These are phyloP conservation scores for Prenolepis imparis DNA, from an alignment of 2,888 invertebrate species.

Conservation along the genomic window DNA sequence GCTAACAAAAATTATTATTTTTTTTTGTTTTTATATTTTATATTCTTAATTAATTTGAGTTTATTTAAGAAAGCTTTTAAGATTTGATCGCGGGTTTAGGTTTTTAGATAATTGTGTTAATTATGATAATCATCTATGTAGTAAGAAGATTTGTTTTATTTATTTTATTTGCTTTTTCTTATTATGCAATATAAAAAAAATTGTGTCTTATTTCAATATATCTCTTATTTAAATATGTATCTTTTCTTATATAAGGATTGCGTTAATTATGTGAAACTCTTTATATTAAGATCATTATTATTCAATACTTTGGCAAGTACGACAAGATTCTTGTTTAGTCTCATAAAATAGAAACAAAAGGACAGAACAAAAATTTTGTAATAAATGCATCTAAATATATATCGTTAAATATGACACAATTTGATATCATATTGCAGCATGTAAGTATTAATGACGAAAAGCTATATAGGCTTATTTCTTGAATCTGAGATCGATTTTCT, in stretches of 20 bases:
- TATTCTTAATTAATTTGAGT: neutral
- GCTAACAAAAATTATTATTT: neutral
- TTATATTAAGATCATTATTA: neutral
- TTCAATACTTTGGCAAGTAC: neutral
- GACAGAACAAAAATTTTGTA: neutral
- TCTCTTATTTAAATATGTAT: neutral
- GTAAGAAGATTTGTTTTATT: neutral
- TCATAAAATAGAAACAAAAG: neutral
- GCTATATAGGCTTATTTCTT: neutral
- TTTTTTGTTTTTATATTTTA: neutral
- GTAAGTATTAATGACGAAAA: slow-evolving; percentile 11
- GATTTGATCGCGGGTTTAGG: neutral
- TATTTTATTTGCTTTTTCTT: neutral
- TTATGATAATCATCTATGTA: neutral
- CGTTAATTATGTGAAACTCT: neutral
- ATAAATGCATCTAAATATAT: neutral
- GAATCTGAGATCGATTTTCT: neutral
- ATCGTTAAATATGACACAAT: neutral
- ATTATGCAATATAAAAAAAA: neutral
- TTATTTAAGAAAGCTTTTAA: neutral
- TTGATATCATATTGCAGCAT: neutral
- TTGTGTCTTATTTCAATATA: slow-evolving; percentile 6
- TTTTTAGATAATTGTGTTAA: neutral
- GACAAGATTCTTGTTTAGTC: neutral
- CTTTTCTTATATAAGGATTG: neutral